Evolutionary conservation across 2,113 vertebrate genomes (phyloP).

Genomic region (Machaerirhynchus nigripectus): DNA sequence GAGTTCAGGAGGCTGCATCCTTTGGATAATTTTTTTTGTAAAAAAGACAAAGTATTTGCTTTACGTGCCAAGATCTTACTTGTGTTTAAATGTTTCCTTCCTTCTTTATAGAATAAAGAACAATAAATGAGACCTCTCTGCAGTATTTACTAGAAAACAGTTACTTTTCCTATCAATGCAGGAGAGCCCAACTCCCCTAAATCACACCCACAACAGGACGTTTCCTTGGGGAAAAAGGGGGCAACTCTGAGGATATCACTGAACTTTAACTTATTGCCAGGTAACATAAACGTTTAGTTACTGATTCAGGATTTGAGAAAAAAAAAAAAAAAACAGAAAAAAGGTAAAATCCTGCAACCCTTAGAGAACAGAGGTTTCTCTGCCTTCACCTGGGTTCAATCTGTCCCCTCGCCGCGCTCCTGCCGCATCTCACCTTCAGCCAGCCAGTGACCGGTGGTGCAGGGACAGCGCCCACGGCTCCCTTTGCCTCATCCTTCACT

Average conservation of each 20-base stretch:
- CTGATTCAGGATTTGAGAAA: neutral
- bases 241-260: neutral
- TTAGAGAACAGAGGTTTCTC: neutral
- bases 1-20: neutral
- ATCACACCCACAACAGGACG: fast-evolving
- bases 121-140: neutral
- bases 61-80: neutral
- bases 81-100: neutral
- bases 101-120: neutral
- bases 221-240: neutral
- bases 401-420: fast-evolving
- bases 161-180: neutral
- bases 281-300: neutral
- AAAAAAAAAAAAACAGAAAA: neutral
- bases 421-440: fast-evolving
- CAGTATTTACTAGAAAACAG: neutral
- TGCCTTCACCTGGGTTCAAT: neutral
- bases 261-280: neutral
- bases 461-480: fast-evolving
- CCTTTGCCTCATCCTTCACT: neutral
- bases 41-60: neutral
- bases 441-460: fast-evolving
- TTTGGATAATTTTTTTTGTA: neutral
- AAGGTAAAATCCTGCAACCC: neutral
- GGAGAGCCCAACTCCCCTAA: neutral